Evolutionary conservation across 2,797 vertebrate species (phyloP).

Genomic region (Bradypodion ventrale): DNA sequence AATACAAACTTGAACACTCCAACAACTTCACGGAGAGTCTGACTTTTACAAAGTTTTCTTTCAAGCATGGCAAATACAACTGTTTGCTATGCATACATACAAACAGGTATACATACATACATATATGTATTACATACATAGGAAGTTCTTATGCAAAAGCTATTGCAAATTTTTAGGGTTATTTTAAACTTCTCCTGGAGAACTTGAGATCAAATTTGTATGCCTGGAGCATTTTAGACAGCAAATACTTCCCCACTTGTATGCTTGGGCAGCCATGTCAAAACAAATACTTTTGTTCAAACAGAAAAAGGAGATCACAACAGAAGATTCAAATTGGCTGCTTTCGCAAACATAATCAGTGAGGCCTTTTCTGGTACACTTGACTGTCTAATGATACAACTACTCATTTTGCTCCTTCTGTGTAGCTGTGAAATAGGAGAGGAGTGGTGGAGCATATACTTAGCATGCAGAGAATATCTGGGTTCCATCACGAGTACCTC

Average conservation of each 20-base stretch:
- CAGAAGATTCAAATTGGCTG: background rate
- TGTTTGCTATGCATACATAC: background rate
- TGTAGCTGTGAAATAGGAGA: background rate
- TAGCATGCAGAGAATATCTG: background rate
- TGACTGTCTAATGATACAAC: background rate
- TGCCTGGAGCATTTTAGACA: background rate
- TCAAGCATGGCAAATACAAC: background rate
- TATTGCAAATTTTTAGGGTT: background rate
- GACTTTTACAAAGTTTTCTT: background rate
- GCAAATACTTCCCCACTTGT: background rate
- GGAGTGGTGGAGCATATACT: background rate
- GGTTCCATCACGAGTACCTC: too few relatives aligned
- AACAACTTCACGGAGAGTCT: background rate
- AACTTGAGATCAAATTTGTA: background rate
- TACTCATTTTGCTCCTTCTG: background rate
- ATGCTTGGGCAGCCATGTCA: background rate
- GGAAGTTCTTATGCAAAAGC: background rate
- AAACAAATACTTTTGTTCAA: conserved; percentile 1
- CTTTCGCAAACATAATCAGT: background rate
- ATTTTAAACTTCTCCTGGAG: background rate
- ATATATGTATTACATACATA: too few relatives aligned
- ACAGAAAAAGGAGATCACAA: background rate
- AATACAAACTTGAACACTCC: too few relatives aligned
- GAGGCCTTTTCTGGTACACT: background rate
- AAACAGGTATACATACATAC: background rate